Evolutionary conservation across 2,888 invertebrate species (phyloP).

Genomic region (Lepidochrysops patricia): DNA sequence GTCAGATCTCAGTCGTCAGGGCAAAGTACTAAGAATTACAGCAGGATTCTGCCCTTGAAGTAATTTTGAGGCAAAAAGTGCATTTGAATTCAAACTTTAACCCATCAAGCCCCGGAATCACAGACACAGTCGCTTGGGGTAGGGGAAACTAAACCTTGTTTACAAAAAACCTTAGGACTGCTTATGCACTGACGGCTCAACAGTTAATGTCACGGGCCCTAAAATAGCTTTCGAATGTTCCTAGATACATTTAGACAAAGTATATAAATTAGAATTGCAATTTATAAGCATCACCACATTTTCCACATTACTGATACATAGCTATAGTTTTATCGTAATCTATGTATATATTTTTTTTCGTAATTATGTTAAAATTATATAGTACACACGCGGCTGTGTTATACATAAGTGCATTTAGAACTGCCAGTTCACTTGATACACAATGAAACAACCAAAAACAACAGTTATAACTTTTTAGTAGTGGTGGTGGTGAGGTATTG

Average conservation of each 20-base stretch:
- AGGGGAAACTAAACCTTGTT: no score
- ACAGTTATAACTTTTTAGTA: background rate
- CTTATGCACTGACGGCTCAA: background rate
- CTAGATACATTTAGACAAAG: constrained; percentile 22
- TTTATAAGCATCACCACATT: background rate
- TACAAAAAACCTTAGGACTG: no score
- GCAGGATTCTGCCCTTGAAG: no score
- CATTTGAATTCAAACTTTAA: no score
- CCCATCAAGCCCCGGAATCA: background rate
- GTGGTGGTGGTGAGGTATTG: no score
- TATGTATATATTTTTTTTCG: constrained; percentile 17
- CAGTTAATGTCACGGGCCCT: constrained; percentile 36
- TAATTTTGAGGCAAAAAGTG: no score
- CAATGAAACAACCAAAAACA: background rate
- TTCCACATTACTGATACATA: background rate
- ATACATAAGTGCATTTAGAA: constrained; percentile 66
- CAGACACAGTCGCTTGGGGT: no score
- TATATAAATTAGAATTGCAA: background rate
- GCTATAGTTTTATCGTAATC: background rate
- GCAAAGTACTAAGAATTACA: no score
- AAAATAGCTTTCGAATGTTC: constrained; percentile 32
- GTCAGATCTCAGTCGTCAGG: constrained; percentile 26
- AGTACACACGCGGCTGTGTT: constrained; percentile 49
- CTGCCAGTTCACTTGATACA: no score
- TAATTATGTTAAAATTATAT: constrained; percentile 8